Evolutionary conservation across 2,113 vertebrate genomes (phyloP).

Genomic region (Centropus unirufus): DNA sequence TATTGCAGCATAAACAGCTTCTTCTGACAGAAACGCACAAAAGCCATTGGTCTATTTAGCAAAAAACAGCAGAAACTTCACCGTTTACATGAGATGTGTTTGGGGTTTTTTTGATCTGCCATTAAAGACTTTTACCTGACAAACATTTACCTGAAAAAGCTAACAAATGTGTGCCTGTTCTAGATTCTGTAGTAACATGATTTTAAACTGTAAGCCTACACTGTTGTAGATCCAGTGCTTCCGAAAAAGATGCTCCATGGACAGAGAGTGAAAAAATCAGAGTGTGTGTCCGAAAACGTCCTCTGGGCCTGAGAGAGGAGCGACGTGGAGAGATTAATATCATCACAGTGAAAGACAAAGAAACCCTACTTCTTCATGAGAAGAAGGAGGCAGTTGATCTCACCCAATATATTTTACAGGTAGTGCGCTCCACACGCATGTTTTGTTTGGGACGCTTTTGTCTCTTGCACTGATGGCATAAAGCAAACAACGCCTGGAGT

Average conservation of each 20-base stretch:
- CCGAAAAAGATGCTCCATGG: slow-evolving; percentile 75
- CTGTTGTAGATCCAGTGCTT: slow-evolving; percentile 59
- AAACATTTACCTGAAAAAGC: not conserved
- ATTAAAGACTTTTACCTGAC: not conserved
- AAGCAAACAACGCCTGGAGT: not conserved
- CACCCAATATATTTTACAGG: slow-evolving; percentile 89
- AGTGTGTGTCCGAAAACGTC: slow-evolving; percentile 91
- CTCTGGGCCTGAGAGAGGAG: slow-evolving; percentile 79
- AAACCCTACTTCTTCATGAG: slow-evolving; percentile 86
- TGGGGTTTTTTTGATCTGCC: not conserved
- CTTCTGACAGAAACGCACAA: not conserved
- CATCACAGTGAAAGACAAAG: slow-evolving; percentile 80
- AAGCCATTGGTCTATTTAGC: not conserved
- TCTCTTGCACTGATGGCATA: not conserved
- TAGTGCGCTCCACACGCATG: slow-evolving; percentile 39
- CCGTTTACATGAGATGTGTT: accelerated
- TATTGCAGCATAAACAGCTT: not conserved
- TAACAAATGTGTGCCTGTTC: not conserved
- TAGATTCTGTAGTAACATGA: not conserved
- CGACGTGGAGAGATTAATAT: slow-evolving; percentile 84
- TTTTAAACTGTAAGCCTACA: slow-evolving; percentile 2
- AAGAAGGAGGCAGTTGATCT: slow-evolving; percentile 91
- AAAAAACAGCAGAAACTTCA: not conserved
- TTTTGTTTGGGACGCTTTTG: not conserved
- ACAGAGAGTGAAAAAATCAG: slow-evolving; percentile 83